Evolutionary conservation across 2,113 vertebrate species (phyloP).

Genomic region (Ibidorhyncha struthersii): DNA sequence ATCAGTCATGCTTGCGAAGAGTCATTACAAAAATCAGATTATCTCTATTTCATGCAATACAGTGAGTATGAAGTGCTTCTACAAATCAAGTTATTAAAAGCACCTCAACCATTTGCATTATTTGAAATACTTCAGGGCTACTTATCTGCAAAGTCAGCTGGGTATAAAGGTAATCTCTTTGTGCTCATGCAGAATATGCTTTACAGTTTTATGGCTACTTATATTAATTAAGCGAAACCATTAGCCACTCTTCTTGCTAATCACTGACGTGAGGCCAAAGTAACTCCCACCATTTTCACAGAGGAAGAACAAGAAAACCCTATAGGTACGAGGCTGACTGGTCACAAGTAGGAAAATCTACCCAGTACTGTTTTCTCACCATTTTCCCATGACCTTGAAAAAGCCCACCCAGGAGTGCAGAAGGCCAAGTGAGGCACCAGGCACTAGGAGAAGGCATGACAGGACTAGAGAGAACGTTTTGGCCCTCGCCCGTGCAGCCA

Average conservation of each 20-base stretch:
- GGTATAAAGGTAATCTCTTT: not conserved
- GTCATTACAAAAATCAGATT: not conserved
- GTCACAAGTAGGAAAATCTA: not conserved
- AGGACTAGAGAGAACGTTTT: not conserved
- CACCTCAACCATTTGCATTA: not conserved
- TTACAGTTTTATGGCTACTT: not conserved
- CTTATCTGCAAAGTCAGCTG: not conserved
- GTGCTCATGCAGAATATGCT: not conserved
- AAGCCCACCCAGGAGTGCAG: not conserved
- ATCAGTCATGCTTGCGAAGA: not conserved
- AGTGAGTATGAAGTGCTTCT: not conserved
- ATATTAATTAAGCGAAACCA: not conserved
- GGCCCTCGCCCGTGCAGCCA: fast-evolving
- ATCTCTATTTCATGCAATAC: not conserved
- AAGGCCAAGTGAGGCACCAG: not conserved
- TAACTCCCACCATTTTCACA: not conserved
- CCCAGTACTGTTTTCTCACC: not conserved
- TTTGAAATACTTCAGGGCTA: not conserved
- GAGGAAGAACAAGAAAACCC: not conserved
- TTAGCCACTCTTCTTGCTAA: not conserved
- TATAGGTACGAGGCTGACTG: not conserved
- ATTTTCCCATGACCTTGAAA: not conserved
- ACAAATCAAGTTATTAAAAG: not conserved
- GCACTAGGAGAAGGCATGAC: not conserved
- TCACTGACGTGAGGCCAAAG: not conserved